phyloP scores from a whole-genome alignment of 1,140 invertebrate genomes.

The Calliopsis andreniformis region DNA sequence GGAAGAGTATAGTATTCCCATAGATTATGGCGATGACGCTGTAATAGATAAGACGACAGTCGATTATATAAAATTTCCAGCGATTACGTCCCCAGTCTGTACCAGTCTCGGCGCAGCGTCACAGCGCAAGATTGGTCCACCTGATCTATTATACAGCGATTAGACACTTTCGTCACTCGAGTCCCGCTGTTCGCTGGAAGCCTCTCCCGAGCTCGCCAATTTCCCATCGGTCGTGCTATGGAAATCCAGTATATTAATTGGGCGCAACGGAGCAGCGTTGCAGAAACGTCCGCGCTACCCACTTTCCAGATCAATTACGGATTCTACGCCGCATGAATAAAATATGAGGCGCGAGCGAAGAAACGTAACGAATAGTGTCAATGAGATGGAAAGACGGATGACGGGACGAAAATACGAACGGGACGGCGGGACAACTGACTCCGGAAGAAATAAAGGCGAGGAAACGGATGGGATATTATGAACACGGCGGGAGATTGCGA shows the following conservation, averaged over 20 bases:
- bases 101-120: no score
- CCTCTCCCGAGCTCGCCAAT: no score
- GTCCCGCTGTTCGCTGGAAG: no score
- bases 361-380: constrained; percentile 29
- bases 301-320: constrained; percentile 19
- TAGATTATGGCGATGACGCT: no score
- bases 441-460: constrained; percentile 6
- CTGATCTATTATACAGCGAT: no score
- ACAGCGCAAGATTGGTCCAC: no score
- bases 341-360: constrained; percentile 23
- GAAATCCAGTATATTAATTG: constrained; percentile 21
- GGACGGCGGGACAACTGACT: background rate
- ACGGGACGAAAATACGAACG: background rate
- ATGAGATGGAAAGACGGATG: constrained; percentile 33
- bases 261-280: background rate
- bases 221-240: background rate
- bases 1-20: no score
- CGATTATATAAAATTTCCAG: no score
- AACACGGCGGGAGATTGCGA: background rate
- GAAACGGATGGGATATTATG: constrained; percentile 1
- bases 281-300: background rate
- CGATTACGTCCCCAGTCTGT: no score
- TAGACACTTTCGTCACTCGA: no score
- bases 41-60: no score
- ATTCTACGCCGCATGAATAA: constrained; percentile 27